phyloP scores from a whole-genome alignment of 2,888 invertebrate species.

The Hydriomena furcata region DNA sequence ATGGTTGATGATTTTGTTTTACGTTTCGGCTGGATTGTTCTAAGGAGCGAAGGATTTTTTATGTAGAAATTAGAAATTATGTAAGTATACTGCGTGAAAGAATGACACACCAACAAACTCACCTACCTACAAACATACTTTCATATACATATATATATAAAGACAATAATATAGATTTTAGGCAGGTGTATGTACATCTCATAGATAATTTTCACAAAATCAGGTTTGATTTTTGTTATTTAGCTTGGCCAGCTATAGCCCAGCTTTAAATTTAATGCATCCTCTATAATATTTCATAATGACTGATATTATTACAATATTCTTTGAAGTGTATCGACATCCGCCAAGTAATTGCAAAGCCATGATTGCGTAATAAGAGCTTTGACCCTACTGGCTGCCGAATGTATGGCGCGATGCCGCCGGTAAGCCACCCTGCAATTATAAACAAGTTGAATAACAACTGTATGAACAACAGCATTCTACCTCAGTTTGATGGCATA shows the following conservation, averaged over 20 bases:
- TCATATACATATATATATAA: too few species aligned
- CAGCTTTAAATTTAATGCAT: too few species aligned
- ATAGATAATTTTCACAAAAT: too few species aligned
- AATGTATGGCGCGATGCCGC: constrained; percentile 12
- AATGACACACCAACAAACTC: too few species aligned
- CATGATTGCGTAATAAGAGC: constrained; percentile 41
- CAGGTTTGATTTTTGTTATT: too few species aligned
- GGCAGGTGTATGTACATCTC: too few species aligned
- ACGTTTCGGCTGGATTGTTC: not conserved
- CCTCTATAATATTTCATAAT: constrained; percentile 9
- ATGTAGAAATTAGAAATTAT: not conserved
- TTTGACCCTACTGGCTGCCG: constrained; percentile 44
- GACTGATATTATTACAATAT: constrained; percentile 18
- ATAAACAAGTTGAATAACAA: constrained; percentile 22
- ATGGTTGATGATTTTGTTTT: constrained; percentile 2
- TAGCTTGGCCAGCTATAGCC: too few species aligned
- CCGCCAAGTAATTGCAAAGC: constrained; percentile 27
- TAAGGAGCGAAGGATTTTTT: too few species aligned
- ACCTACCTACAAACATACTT: too few species aligned
- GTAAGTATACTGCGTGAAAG: not conserved
- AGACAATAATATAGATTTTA: too few species aligned
- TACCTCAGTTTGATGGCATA: constrained; percentile 3
- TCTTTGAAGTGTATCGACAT: constrained; percentile 28
- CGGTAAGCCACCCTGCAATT: constrained; percentile 29
- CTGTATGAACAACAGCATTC: constrained; percentile 12